Base-by-base conservation (phyloP, 1,140 invertebrate genomes). In the Sitophilus oryzae region DNA sequence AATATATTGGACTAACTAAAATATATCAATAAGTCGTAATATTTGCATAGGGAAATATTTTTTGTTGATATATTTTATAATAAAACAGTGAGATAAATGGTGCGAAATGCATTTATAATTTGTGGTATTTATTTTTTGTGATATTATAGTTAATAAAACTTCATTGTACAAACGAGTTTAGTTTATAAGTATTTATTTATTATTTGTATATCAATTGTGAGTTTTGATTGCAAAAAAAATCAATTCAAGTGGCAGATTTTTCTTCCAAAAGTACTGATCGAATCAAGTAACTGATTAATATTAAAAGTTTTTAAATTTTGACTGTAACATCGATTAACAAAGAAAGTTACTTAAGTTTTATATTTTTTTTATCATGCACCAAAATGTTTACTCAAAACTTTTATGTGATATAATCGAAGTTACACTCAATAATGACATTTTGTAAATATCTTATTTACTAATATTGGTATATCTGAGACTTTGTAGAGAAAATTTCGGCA, bases 331-430 rank as follows among this genome's bases (percentile, higher is more conserved):
- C 40, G 16, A 18, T 41, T 41, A 16, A 1, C 40, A 18, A 42
- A 19, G n/a, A 4, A 19, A 15, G 18, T 11, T 19, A 15, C 15
- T 18, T 15, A 2, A 42, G 10, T 18, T 42, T 3, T 42, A 42
- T 9, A 3, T 20, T 6, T 19, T 20, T 42, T 18, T 5, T n/a
- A n/a, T n/a, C n/a, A n/a, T 42, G 40, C 10, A 20, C 40, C 40
- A 42, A 42, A 3, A 42, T 20, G n/a, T 21, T 19, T 18, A 2
- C 3, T 21, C 18, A n/a, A 19, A 42, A 20, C 4, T 18, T 19
- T 18, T 42, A 19, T 42, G 40, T 18, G 15, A 42, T 42, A 18
- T 9, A 42, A 20, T 42, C 18, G 40, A 42, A 2, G 40, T 42
- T 42, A 42, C 16, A 20, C 21, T 42, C 18, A 38, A 38, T n/a